Percentiles rank a stretch among this genome's conserved stretches.
Evolutionary conservation across 2,113 vertebrate species (phyloP).

Genomic region (Epinephelus cyanopodus): DNA sequence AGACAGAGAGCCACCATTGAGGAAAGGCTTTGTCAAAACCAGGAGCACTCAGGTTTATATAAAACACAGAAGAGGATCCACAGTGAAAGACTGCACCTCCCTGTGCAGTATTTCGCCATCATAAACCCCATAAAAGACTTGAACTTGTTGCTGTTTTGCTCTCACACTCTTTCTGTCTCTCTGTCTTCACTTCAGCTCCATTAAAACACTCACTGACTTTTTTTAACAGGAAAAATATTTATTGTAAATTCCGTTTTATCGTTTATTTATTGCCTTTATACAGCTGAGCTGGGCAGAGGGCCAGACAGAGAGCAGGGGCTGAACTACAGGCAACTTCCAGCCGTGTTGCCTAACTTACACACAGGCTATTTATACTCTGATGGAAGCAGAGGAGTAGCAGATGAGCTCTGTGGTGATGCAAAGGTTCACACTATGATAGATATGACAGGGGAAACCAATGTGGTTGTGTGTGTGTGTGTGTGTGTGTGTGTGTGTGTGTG

Average conservation of each 20-base stretch:
- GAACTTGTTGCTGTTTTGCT: slow-evolving; percentile 33
- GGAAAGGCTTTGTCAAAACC: slow-evolving; percentile 46
- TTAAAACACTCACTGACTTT: slow-evolving; percentile 20
- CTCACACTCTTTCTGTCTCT: neutral
- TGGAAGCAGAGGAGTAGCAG: neutral
- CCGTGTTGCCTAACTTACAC: slow-evolving; percentile 14
- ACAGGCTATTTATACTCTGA: slow-evolving; percentile 39
- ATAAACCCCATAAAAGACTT: slow-evolving; percentile 1
- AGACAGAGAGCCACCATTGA: slow-evolving; percentile 46
- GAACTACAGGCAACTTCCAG: slow-evolving; percentile 18
- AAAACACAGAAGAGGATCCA: neutral
- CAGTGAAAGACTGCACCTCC: neutral
- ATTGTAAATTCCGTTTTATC: slow-evolving; percentile 52
- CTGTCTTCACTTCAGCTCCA: neutral
- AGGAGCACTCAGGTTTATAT: neutral
- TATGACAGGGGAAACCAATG: slow-evolving; percentile 17
- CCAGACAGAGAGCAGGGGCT: slow-evolving; percentile 35
- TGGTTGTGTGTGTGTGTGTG: neutral
- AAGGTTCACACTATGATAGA: slow-evolving; percentile 14
- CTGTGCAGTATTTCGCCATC: neutral
- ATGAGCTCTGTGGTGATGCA: slow-evolving; percentile 24
- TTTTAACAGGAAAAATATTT: slow-evolving; percentile 46
- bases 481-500: slow-evolving; percentile 19
- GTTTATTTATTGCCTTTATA: slow-evolving; percentile 57
- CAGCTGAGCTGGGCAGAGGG: slow-evolving; percentile 16